Conservation (phyloP, 2,113 vertebrate species). For the Pluvialis apricaria region DNA sequence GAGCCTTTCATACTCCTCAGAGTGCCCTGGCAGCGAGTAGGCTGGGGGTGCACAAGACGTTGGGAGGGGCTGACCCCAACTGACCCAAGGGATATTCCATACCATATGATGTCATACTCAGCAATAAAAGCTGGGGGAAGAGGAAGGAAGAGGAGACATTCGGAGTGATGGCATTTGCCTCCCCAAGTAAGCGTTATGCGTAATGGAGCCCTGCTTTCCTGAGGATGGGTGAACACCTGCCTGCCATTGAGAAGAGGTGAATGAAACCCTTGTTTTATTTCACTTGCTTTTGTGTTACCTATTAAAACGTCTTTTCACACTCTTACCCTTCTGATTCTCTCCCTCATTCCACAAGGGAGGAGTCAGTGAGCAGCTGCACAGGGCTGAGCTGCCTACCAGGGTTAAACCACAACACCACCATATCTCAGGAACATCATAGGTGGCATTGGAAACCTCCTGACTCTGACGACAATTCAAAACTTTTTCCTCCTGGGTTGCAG, state of each 20-base stretch:
- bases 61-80: not conserved
- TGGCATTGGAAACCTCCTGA: not conserved
- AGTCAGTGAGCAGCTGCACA: not conserved
- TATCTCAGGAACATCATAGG: not conserved
- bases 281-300: not conserved
- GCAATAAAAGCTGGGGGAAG: not conserved
- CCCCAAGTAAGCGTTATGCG: accelerated
- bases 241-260: not conserved
- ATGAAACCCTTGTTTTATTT: not conserved
- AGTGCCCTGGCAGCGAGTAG: accelerated
- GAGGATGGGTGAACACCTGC: not conserved
- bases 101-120: accelerated
- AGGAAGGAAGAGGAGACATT: not conserved
- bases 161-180: accelerated
- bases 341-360: accelerated
- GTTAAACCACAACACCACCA: not conserved
- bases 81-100: not conserved
- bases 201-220: not conserved
- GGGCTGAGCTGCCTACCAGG: not conserved
- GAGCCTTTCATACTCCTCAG: not conserved
- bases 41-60: not conserved
- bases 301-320: not conserved
- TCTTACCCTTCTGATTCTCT: not conserved
- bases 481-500: not conserved
- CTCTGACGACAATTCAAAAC: not conserved